These are phyloP conservation scores for Panulirus ornatus DNA, from an alignment of 1,140 invertebrate genomes.

Conservation along the genomic window DNA sequence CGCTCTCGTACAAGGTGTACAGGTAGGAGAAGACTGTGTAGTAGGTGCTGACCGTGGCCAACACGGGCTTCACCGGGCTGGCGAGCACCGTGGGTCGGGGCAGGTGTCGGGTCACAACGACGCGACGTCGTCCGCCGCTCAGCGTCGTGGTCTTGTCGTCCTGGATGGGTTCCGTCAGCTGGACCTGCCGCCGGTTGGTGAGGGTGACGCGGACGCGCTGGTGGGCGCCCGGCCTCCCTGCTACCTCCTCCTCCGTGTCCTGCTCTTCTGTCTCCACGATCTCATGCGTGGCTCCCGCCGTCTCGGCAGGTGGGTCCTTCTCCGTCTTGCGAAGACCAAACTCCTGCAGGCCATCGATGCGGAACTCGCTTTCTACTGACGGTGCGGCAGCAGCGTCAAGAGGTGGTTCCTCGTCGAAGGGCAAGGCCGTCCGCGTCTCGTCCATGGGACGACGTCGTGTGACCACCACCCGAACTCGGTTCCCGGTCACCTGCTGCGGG, in stretches of 20 bases:
- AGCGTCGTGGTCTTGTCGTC: slow-evolving; percentile 48
- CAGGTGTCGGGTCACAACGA: slow-evolving; percentile 54
- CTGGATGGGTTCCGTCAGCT: slow-evolving; percentile 25
- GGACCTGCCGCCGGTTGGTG: slow-evolving; percentile 78
- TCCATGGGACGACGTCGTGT: slow-evolving; percentile 48
- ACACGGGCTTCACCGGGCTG: slow-evolving; percentile 31
- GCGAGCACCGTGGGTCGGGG: slow-evolving; percentile 56
- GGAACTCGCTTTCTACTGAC: neutral
- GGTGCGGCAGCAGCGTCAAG: neutral
- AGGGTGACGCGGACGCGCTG: slow-evolving; percentile 47
- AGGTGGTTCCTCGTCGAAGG: neutral
- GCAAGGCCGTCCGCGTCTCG: neutral
- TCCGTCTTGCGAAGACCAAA: slow-evolving; percentile 41
- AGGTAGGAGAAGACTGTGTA: slow-evolving; percentile 76
- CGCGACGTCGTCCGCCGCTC: slow-evolving; percentile 38
- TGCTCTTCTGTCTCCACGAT: slow-evolving; percentile 53
- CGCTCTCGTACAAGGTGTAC: slow-evolving; percentile 73
- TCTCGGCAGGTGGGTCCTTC: neutral
- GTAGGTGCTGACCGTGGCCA: slow-evolving; percentile 74
- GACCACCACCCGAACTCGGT: slow-evolving; percentile 14
- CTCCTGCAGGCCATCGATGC: neutral
- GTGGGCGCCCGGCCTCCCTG: slow-evolving; percentile 60
- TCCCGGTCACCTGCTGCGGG: slow-evolving; percentile 18
- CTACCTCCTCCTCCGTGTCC: slow-evolving; percentile 65
- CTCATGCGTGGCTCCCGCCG: slow-evolving; percentile 29